These are phyloP conservation scores for Synanthedon tipuliformis DNA, from an alignment of 2,888 invertebrate species.

Conservation along the genomic window DNA sequence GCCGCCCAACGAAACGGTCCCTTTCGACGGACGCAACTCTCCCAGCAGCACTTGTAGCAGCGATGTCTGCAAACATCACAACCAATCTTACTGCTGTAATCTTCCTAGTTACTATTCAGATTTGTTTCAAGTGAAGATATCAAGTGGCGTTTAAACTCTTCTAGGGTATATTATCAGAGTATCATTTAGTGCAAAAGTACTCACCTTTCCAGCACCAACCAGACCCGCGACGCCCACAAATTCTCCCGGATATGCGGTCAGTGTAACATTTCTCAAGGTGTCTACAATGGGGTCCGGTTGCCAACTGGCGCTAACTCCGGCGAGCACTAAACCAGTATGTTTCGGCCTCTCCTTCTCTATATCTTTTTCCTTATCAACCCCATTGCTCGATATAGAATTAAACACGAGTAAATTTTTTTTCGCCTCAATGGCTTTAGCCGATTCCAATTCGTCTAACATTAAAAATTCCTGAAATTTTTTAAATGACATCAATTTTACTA, in stretches of 20 bases:
- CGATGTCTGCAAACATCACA: slow-evolving; percentile 24
- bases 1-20: slow-evolving; percentile 73
- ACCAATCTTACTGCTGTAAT: too few relatives aligned
- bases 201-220: slow-evolving; percentile 81
- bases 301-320: slow-evolving; percentile 57
- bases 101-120: too few relatives aligned
- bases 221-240: slow-evolving; percentile 78
- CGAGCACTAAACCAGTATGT: slow-evolving; percentile 36
- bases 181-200: not conserved
- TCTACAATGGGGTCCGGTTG: slow-evolving; percentile 58
- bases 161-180: too few relatives aligned
- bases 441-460: slow-evolving; percentile 44
- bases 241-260: slow-evolving; percentile 66
- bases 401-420: slow-evolving; percentile 15
- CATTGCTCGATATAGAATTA: slow-evolving; percentile 25
- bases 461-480: slow-evolving; percentile 45
- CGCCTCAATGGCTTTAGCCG: slow-evolving; percentile 24
- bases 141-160: too few relatives aligned
- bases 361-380: slow-evolving; percentile 31
- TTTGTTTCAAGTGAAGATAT: too few relatives aligned
- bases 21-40: slow-evolving; percentile 74
- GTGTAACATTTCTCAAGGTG: slow-evolving; percentile 61
- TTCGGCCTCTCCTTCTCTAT: slow-evolving; percentile 20
- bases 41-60: slow-evolving; percentile 77
- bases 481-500: not conserved